Evolutionary conservation across 2,888 invertebrate genomes (phyloP).

Genomic region (Napeogenes inachia): DNA sequence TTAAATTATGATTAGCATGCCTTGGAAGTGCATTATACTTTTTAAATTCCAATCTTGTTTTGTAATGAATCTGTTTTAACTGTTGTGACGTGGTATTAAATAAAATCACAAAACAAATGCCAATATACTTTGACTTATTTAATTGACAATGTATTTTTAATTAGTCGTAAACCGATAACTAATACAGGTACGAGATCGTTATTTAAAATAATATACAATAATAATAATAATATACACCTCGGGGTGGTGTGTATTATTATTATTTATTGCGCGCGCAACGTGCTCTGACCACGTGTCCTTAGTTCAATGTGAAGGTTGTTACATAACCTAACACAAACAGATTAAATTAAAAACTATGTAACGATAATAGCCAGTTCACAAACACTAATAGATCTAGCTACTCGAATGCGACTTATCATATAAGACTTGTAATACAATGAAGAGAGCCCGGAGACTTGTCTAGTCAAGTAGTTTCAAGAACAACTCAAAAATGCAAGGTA

Average conservation of each 20-base stretch:
- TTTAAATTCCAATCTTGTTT: too few species aligned
- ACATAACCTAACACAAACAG: conserved; percentile 23
- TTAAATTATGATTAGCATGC: too few species aligned
- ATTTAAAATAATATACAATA: background rate
- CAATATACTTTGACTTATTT: background rate
- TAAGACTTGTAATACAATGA: too few species aligned
- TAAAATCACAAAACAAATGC: background rate
- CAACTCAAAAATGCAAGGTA: too few species aligned
- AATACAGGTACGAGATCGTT: background rate
- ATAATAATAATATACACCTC: too few species aligned
- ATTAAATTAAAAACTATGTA: conserved; percentile 12
- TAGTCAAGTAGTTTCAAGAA: too few species aligned
- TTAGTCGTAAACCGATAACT: background rate
- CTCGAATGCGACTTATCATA: too few species aligned
- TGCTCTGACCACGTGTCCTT: conserved; percentile 21
- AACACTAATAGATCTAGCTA: background rate
- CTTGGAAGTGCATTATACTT: too few species aligned
- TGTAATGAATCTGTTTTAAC: conserved; percentile 1
- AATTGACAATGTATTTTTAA: conserved; percentile 1
- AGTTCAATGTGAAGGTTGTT: conserved; percentile 29
- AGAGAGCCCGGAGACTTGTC: too few species aligned
- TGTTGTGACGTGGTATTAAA: conserved; percentile 17
- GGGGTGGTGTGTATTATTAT: too few species aligned
- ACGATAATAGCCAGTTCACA: conserved; percentile 11
- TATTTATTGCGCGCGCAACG: conserved; percentile 17